A percentile compares a stretch with the other conserved stretches of the same genome.
phyloP scores from a whole-genome alignment of 2,797 vertebrate genomes.

The Falco berigora region DNA sequence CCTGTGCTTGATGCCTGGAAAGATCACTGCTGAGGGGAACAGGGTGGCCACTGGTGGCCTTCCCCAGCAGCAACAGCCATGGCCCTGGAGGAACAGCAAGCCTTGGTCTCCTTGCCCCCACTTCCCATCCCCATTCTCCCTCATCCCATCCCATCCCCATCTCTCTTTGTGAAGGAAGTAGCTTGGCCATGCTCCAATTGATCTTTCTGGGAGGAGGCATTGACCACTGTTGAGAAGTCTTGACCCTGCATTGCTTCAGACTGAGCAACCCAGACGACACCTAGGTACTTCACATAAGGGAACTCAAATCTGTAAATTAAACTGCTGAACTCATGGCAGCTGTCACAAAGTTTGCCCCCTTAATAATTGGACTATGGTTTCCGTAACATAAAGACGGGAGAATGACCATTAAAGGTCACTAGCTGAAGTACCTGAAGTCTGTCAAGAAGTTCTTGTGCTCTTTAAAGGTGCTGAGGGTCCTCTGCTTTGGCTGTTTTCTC shows the following conservation, averaged over 20 bases:
- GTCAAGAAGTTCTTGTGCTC: background rate
- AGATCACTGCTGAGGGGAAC: background rate
- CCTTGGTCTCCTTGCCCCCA: background rate
- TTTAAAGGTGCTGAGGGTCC: background rate
- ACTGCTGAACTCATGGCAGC: background rate
- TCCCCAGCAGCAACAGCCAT: background rate
- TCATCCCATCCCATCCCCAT: background rate
- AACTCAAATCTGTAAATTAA: background rate
- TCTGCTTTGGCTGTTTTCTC: conserved; percentile 63
- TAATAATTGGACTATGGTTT: conserved; percentile 30
- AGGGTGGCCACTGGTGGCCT: background rate
- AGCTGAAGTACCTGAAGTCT: background rate
- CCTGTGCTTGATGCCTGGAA: background rate
- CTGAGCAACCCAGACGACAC: background rate
- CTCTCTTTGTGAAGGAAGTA: background rate
- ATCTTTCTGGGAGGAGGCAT: background rate
- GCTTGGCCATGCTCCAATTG: background rate
- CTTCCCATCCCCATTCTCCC: background rate
- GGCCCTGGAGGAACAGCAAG: background rate
- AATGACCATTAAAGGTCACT: conserved; percentile 28
- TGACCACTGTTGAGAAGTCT: background rate
- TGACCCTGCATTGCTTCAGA: background rate
- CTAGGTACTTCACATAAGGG: background rate
- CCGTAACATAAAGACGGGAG: conserved; percentile 24
- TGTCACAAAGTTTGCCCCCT: background rate